Evolutionary conservation across 1,140 invertebrate genomes (phyloP).

Genomic region (Heliothis subflexa): DNA sequence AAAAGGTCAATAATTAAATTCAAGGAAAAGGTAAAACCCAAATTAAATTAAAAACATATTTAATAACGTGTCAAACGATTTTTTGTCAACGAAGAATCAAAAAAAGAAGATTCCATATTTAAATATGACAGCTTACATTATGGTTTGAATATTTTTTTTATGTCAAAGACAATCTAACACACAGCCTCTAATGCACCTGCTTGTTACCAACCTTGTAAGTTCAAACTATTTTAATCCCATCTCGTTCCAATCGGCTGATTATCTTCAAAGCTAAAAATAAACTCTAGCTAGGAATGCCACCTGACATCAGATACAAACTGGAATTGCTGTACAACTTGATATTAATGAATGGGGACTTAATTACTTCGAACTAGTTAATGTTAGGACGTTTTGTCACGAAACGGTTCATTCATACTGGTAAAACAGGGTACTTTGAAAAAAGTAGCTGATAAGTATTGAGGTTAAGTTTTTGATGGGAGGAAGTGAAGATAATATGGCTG

Average conservation of each 20-base stretch:
- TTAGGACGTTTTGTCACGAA: not conserved
- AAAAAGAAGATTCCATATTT: not conserved
- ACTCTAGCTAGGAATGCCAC: conserved; percentile 2
- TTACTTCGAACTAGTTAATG: not conserved
- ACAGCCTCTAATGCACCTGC: not conserved
- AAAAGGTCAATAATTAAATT: too few relatives aligned
- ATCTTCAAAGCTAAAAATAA: conserved; percentile 20
- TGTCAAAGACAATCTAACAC: too few relatives aligned
- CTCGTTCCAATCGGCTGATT: conserved; percentile 13
- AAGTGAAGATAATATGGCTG: not conserved
- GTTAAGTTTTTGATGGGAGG: not conserved
- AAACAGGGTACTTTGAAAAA: not conserved
- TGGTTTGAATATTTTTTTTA: not conserved
- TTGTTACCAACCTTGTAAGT: not conserved
- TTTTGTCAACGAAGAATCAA: too few relatives aligned
- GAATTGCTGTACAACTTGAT: not conserved
- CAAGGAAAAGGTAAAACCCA: too few relatives aligned
- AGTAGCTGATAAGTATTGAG: not conserved
- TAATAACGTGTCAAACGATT: too few relatives aligned
- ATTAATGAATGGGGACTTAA: conserved; percentile 20
- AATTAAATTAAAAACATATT: too few relatives aligned
- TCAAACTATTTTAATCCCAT: conserved; percentile 25
- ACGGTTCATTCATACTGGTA: not conserved
- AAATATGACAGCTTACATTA: not conserved
- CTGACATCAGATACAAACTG: conserved; percentile 13